Evolutionary conservation across 2,888 invertebrate genomes (phyloP).

Genomic region (Orchestes rusci): DNA sequence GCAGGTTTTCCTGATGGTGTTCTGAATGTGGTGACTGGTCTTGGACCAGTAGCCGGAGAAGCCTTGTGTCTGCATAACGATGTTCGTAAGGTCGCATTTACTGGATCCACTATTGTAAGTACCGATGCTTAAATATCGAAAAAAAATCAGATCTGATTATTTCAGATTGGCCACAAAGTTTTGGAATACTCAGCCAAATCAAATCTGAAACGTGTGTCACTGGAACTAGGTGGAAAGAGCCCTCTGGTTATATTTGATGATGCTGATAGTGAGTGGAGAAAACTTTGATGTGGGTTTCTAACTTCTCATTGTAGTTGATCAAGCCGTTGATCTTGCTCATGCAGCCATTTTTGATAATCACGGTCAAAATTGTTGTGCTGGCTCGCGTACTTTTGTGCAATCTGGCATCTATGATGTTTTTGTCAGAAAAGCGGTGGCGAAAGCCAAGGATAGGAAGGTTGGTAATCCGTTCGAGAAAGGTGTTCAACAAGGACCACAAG

Average conservation of each 20-base stretch:
- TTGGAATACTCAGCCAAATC: constrained; percentile 62
- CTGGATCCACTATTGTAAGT: constrained; percentile 62
- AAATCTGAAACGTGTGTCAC: constrained; percentile 73
- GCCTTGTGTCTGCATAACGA: constrained; percentile 62
- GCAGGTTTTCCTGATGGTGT: constrained; percentile 77
- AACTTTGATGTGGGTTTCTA: no score
- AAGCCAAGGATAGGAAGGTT: constrained; percentile 64
- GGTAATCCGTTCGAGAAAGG: constrained; percentile 71
- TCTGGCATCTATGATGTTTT: constrained; percentile 81
- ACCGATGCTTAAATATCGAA: no score
- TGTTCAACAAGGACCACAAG: constrained; percentile 76
- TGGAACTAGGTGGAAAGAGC: constrained; percentile 87
- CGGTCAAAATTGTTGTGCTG: constrained; percentile 79
- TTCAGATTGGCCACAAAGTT: constrained; percentile 51
- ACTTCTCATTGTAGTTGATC: constrained; percentile 49
- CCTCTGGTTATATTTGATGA: constrained; percentile 80
- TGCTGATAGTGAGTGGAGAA: constrained; percentile 56
- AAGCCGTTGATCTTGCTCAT: constrained; percentile 58
- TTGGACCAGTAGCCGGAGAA: constrained; percentile 67
- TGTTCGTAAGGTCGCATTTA: constrained; percentile 73
- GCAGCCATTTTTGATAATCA: constrained; percentile 65
- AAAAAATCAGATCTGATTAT: no score
- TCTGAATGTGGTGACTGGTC: constrained; percentile 68
- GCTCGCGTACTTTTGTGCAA: constrained; percentile 83
- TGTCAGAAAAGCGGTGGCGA: constrained; percentile 57